phyloP scores from a whole-genome alignment of 2,888 invertebrate species.

The Agrotis exclamationis region DNA sequence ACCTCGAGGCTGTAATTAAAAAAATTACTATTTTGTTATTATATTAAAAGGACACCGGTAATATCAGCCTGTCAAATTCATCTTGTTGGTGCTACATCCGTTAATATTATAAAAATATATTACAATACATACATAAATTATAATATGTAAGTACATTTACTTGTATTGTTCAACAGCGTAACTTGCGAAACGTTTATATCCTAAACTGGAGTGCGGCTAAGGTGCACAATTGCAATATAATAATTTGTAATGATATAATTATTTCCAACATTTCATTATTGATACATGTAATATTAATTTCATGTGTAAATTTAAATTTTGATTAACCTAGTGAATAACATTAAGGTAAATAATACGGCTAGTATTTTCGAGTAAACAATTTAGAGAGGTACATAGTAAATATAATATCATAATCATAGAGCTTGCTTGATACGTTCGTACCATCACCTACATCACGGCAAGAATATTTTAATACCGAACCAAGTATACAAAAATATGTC shows the following conservation, averaged over 20 bases:
- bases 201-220: conserved; percentile 38
- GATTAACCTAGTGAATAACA: conserved; percentile 53
- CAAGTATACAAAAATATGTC: too few species aligned
- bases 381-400: conserved; percentile 47
- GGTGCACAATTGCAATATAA: conserved; percentile 30
- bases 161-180: conserved; percentile 21
- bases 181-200: conserved; percentile 19
- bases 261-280: conserved; percentile 57
- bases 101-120: conserved; percentile 54
- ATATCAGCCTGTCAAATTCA: conserved; percentile 36
- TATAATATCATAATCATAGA: conserved; percentile 42
- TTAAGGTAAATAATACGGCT: conserved; percentile 46
- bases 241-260: conserved; percentile 33
- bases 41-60: conserved; percentile 10
- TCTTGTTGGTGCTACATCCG: conserved; percentile 19
- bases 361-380: conserved; percentile 43
- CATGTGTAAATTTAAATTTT: conserved; percentile 36
- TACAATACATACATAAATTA: conserved; percentile 36
- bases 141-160: conserved; percentile 12
- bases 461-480: neutral
- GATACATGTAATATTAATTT: conserved; percentile 43
- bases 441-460: conserved; percentile 24
- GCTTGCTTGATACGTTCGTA: conserved; percentile 9
- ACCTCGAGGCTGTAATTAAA: conserved; percentile 25
- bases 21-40: conserved; percentile 13